phyloP scores from a whole-genome alignment of 2,888 invertebrate species.

The Mesorhabditis belari region DNA sequence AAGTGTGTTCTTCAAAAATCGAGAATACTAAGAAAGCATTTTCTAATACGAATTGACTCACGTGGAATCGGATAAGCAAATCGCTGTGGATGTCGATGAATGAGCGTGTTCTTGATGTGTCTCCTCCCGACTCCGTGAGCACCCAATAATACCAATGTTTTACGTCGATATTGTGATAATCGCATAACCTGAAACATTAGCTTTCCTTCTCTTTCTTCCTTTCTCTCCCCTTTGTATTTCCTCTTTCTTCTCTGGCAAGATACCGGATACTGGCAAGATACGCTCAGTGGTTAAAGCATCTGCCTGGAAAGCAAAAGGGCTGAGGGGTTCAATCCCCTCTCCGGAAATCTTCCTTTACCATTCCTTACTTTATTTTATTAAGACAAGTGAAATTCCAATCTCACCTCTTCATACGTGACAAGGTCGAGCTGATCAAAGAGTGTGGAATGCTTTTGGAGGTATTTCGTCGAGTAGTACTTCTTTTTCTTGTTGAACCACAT shows the following conservation, averaged over 20 bases:
- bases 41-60: constrained; percentile 61
- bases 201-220: not conserved
- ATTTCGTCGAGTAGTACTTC: constrained; percentile 95
- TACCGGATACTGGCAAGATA: too few relatives aligned
- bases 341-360: too few relatives aligned
- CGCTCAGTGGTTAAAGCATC: too few relatives aligned
- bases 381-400: too few relatives aligned
- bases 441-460: constrained; percentile 80
- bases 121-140: constrained; percentile 97
- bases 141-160: constrained; percentile 61
- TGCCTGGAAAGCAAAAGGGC: too few relatives aligned
- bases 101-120: constrained; percentile 97
- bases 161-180: constrained; percentile 59
- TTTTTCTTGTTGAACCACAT: constrained; percentile 87
- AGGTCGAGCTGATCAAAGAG: constrained; percentile 85
- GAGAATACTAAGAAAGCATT: too few relatives aligned
- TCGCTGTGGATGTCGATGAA: constrained; percentile 91
- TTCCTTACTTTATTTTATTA: too few relatives aligned
- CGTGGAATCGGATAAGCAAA: constrained; percentile 99
- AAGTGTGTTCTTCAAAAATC: not conserved
- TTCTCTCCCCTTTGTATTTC: too few relatives aligned
- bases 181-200: constrained; percentile 40
- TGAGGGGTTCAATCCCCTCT: too few relatives aligned
- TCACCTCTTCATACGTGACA: constrained; percentile 98
- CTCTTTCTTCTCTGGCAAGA: too few relatives aligned